These are phyloP conservation scores for Candoia aspera DNA, from an alignment of 2,113 vertebrate genomes.

Conservation along the genomic window DNA sequence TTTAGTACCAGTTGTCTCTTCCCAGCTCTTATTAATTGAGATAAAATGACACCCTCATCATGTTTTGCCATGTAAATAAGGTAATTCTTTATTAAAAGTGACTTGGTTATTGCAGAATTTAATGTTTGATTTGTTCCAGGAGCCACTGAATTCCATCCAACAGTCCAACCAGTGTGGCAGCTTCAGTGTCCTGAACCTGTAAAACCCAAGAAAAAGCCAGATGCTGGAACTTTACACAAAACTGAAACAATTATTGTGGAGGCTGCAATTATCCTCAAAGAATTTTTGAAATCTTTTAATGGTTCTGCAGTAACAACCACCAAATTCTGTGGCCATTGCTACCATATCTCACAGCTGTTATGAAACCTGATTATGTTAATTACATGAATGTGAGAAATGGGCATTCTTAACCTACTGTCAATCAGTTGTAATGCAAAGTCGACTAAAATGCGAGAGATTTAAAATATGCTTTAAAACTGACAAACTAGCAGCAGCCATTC, in stretches of 20 bases:
- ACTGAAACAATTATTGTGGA: neutral
- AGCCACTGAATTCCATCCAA: conserved; percentile 89
- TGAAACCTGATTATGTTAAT: neutral
- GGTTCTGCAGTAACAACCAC: neutral
- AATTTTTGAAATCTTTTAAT: neutral
- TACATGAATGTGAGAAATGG: neutral
- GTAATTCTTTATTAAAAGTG: neutral
- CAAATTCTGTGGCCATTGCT: neutral
- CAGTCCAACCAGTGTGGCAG: conserved; percentile 84
- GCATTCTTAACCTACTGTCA: neutral
- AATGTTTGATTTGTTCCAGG: conserved; percentile 79
- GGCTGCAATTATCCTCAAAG: neutral
- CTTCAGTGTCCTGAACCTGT: conserved; percentile 87
- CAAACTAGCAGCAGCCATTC: neutral
- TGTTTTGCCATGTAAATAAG: neutral
- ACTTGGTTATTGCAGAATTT: conserved; percentile 63
- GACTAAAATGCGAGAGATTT: neutral
- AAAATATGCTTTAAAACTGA: conserved; percentile 1
- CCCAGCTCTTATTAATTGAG: neutral
- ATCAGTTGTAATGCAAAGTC: neutral
- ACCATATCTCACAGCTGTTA: neutral
- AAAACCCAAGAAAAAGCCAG: conserved; percentile 11
- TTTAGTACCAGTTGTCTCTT: neutral
- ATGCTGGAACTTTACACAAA: neutral
- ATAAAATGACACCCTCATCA: conserved; percentile 28